Evolutionary conservation across 1,140 invertebrate species (phyloP), one percentile per base, ranked within the genome.

Genomic region (Lethrus apterus): DNA sequence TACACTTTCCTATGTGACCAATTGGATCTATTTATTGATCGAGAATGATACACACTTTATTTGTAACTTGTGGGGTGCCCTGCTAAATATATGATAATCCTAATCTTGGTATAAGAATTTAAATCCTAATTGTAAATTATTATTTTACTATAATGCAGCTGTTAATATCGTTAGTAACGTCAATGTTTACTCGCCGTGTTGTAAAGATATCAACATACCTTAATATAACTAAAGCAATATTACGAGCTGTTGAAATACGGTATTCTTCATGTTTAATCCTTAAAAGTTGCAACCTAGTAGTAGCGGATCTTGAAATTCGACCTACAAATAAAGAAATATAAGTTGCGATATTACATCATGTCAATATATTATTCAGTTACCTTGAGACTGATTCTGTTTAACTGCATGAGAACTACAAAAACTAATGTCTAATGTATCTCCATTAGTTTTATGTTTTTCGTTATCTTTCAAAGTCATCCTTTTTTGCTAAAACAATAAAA

Each of bases 151-250:
- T 10, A 33, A 33, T 33, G 8, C 17, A 2, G 8, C 9, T 15
- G 9, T 15, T 2, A 33, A 33, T 33, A 13, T 14, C 14, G 9
- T 5, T 33, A 10, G 17, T 5, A 34, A 34, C 4, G 14, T 34
- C 4, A 34, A 34, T 4, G 11, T 5, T 11, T n/a, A 21, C 20
- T 15, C 24, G n/a, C 18, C n/a, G n/a, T n/a, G n/a, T n/a, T n/a
- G n/a, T n/a, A n/a, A n/a, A 38, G 14, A 18, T 34, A 15, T 18
- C 20, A 23, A 38, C 35, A 21, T 23, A 38, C 35, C 35, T 38
- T 10, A 38, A 21, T 11, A 38, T 11, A 7, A 21, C 35, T 17
- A 38, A 38, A 20, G 35, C 35, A 11, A 38, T 23, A 38, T 38
- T 38, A 38, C 19, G 24, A 7, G 35, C 20, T 20, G 35, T 38